A percentile compares a stretch with the other conserved stretches of the same genome.
Evolutionary conservation across 1,140 invertebrate species (phyloP).

Genomic region (Diploscapter pachys): DNA sequence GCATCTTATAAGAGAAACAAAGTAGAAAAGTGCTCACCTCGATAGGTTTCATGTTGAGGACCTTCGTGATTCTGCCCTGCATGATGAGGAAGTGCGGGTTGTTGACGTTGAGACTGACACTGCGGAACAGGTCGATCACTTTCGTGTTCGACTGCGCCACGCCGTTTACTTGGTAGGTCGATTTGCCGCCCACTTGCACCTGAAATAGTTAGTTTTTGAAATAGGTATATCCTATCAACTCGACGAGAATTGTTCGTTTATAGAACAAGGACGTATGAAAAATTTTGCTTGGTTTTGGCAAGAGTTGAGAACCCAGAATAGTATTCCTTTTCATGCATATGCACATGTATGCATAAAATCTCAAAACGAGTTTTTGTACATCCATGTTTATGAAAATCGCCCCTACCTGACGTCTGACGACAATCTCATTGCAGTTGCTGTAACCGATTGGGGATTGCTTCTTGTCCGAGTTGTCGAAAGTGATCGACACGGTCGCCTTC

Average conservation of each 20-base stretch:
- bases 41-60: constrained; percentile 95
- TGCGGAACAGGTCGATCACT: constrained; percentile 83
- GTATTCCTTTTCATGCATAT: too few species aligned
- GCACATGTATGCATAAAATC: too few species aligned
- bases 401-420: constrained; percentile 79
- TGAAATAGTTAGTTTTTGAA: constrained; percentile 45
- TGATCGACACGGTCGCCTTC: constrained; percentile 90
- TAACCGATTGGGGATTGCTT: constrained; percentile 83
- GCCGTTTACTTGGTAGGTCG: constrained; percentile 86
- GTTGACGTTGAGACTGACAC: constrained; percentile 94
- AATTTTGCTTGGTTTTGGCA: too few species aligned
- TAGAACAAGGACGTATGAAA: too few species aligned
- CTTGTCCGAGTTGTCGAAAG: constrained; percentile 83
- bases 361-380: too few species aligned
- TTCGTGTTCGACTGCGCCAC: constrained; percentile 76
- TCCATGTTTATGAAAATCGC: too few species aligned
- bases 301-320: too few species aligned
- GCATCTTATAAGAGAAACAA: constrained; percentile 22
- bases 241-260: too few species aligned
- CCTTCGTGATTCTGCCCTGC: constrained; percentile 98
- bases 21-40: constrained; percentile 69
- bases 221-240: not conserved
- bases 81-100: constrained; percentile 98
- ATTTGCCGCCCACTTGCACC: constrained; percentile 69
- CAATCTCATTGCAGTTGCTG: constrained; percentile 85